Evolutionary conservation across 1,140 invertebrate genomes (phyloP), one percentile per base, ranked within the genome.

Genomic region (Drosophila nasuta): DNA sequence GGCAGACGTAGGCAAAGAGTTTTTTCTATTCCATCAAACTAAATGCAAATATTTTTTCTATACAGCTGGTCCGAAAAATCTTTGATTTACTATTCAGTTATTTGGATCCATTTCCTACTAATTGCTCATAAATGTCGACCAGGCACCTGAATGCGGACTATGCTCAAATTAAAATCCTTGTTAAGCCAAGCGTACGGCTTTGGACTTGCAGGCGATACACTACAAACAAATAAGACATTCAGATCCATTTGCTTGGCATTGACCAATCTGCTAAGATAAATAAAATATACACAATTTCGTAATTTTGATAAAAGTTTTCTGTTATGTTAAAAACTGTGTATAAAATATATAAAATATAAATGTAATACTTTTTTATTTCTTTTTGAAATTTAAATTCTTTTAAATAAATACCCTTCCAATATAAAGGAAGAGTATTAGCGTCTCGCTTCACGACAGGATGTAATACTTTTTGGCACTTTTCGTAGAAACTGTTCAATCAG

Each of bases 401-500:
- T 43, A 38, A 38, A 3, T 38, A 38, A 6, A 10, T 38, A 38
- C 35, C 10, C 35, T 38, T 38, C 3, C 6, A 8, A 38, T 38
- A 38, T 38, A 38, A 38, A 10, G 1, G 20, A 28, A 69, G 72
- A 1, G 58, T 41, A 70, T 64, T 35, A 3, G 6, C n/a, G 25
- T 0, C 51, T 75, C 60, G 59, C 13, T 52, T 15, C 6, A n/a
- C 10, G 8, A 8, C 17, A 28, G 10, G 8, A 28, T 15, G 2
- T 35, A 3, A 17, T 52, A 15, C 28, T 35, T 30, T 48, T 41
- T 69, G 30, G 45, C 52, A 57, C 25, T 52, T 59, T 71, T 75
- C 54, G 5, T n/a, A 41, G 41, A 17, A 51, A 70, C 58, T 87
- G 79, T 83, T 82, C 85, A 88, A 88, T 88, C 85, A 85, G 72